phyloP scores from a whole-genome alignment of 2,113 vertebrate species.

The Tonatia bakeri region DNA sequence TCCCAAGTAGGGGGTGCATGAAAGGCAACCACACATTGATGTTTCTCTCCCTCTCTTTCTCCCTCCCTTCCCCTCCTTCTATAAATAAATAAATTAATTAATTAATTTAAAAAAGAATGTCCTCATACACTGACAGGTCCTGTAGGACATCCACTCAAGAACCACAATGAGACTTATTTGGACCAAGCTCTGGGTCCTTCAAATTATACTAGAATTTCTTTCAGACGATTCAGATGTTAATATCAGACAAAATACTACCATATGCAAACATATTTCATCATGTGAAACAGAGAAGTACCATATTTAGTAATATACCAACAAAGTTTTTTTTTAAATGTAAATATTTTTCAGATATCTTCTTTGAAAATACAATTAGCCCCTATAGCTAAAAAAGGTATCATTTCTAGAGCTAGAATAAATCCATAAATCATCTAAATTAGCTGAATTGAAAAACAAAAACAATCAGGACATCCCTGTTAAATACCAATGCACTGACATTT shows the following conservation, averaged over 20 bases:
- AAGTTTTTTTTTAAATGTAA: constrained; percentile 46
- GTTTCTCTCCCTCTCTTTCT: too few relatives aligned
- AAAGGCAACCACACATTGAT: too few relatives aligned
- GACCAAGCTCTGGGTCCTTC: background rate
- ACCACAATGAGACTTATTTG: background rate
- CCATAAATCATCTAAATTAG: background rate
- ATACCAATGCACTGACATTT: background rate
- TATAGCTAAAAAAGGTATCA: constrained; percentile 2
- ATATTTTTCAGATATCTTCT: constrained; percentile 32
- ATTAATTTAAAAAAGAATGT: background rate
- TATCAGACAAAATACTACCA: constrained; percentile 29
- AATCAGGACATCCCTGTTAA: background rate
- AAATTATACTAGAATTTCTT: constrained; percentile 45
- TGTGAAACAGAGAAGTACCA: constrained; percentile 27
- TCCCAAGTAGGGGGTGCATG: too few relatives aligned
- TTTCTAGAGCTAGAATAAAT: constrained; percentile 20
- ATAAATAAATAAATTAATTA: too few relatives aligned
- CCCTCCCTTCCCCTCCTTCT: too few relatives aligned
- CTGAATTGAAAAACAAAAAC: background rate
- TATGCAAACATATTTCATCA: constrained; percentile 1
- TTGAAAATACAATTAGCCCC: background rate
- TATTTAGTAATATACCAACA: constrained; percentile 1
- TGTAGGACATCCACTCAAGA: constrained; percentile 11
- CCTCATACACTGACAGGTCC: background rate
- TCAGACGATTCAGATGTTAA: constrained; percentile 21